These are phyloP conservation scores for Pachyrhynchus sulphureomaculatus DNA, from an alignment of 1,140 invertebrate species.

Conservation along the genomic window DNA sequence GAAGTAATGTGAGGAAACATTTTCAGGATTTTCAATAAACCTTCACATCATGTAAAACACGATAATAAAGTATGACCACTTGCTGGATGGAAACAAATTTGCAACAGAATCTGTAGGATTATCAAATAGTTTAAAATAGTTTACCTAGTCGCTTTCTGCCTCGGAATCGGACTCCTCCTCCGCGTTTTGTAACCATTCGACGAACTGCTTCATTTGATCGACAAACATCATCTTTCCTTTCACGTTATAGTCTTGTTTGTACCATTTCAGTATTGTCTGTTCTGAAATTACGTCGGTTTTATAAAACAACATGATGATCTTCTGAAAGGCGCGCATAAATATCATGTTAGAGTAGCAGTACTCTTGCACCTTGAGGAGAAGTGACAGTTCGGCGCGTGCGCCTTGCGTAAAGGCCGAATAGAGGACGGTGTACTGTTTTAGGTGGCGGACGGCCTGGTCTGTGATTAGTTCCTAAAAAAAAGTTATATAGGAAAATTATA, in stretches of 20 bases:
- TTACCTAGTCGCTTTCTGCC: conserved; percentile 46
- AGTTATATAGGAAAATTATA: conserved; percentile 5
- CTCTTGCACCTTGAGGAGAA: conserved; percentile 91
- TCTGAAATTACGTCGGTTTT: conserved; percentile 92
- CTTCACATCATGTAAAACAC: too few species aligned
- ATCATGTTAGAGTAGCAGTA: conserved; percentile 99
- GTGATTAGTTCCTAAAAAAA: conserved; percentile 75
- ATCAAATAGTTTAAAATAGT: too few species aligned
- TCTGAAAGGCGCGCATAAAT: conserved; percentile 98
- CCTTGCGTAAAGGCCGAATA: conserved; percentile 83
- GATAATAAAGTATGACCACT: too few species aligned
- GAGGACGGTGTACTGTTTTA: conserved; percentile 81
- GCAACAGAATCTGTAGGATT: too few species aligned
- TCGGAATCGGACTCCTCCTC: conserved; percentile 77
- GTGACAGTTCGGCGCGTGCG: conserved; percentile 80
- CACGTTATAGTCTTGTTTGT: conserved; percentile 85
- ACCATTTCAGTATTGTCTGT: conserved; percentile 92
- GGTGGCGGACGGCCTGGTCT: conserved; percentile 90
- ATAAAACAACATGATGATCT: conserved; percentile 94
- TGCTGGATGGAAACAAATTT: too few species aligned
- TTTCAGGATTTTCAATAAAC: too few species aligned
- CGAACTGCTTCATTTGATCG: conserved; percentile 96
- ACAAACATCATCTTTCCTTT: conserved; percentile 97
- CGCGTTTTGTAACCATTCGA: conserved; percentile 95
- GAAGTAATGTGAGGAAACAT: too few species aligned